These are phyloP conservation scores for Rhagoletis zephyria DNA, from an alignment of 1,140 invertebrate species.

Conservation along the genomic window DNA sequence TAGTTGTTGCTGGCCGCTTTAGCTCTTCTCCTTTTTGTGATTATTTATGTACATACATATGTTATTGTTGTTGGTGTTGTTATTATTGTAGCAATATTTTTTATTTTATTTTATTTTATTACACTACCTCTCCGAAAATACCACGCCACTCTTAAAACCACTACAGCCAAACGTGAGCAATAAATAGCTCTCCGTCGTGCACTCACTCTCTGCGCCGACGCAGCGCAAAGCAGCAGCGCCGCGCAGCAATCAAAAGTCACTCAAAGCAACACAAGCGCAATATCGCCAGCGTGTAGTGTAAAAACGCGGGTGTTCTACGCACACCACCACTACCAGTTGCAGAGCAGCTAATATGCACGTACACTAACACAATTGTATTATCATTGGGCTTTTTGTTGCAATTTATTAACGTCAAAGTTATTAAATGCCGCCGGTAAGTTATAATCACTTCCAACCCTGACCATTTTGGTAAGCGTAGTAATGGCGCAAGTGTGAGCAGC, in stretches of 20 bases:
- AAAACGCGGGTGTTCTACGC: background rate
- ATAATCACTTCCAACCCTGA: constrained; percentile 45
- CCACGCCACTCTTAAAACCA: background rate
- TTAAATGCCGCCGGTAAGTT: constrained; percentile 48
- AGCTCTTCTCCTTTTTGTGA: constrained; percentile 20
- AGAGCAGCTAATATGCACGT: no score
- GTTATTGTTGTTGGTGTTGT: constrained; percentile 53
- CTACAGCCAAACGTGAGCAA: background rate
- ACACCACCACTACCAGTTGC: background rate
- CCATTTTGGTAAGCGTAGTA: background rate
- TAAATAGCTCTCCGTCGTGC: background rate
- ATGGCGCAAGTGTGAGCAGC: background rate
- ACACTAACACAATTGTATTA: background rate
- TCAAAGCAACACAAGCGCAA: constrained; percentile 64
- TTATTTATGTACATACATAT: no score
- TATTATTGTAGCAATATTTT: constrained; percentile 25
- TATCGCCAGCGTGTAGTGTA: background rate
- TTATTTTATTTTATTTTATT: constrained; percentile 46
- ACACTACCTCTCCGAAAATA: background rate
- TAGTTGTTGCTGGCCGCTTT: constrained; percentile 39
- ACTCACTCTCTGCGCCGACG: constrained; percentile 41
- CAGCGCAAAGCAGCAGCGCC: constrained; percentile 56
- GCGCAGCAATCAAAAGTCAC: constrained; percentile 72
- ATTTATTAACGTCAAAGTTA: constrained; percentile 45
- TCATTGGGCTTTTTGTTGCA: constrained; percentile 26